These are phyloP conservation scores for Agonopterix subpropinquella DNA, from an alignment of 2,888 invertebrate species.

Conservation along the genomic window DNA sequence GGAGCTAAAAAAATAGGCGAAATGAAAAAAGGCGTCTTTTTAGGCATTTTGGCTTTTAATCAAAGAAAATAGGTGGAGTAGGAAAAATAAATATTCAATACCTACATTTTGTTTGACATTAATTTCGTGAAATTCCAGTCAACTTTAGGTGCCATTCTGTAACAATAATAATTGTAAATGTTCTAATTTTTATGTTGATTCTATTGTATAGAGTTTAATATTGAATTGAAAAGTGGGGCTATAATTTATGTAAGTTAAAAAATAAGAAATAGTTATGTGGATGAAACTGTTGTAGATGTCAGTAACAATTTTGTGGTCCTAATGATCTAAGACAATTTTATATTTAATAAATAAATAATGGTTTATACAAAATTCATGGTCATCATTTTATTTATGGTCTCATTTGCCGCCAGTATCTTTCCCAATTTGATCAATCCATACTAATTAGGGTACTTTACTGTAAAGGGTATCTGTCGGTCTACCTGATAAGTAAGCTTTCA, in stretches of 20 bases:
- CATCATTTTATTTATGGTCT: too few relatives aligned
- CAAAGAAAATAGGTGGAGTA: not conserved
- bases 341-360: conserved; percentile 64
- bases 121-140: not conserved
- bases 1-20: too few relatives aligned
- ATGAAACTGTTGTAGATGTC: conserved; percentile 53
- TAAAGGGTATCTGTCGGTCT: too few relatives aligned
- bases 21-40: too few relatives aligned
- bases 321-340: conserved; percentile 59
- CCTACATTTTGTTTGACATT: not conserved
- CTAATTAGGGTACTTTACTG: too few relatives aligned
- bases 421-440: too few relatives aligned
- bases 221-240: conserved; percentile 23
- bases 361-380: conserved; percentile 39
- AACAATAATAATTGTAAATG: conserved; percentile 42
- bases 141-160: conserved; percentile 22
- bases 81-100: not conserved
- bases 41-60: too few relatives aligned
- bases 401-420: too few relatives aligned
- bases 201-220: conserved; percentile 66
- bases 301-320: conserved; percentile 45
- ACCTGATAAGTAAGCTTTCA: too few relatives aligned
- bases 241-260: conserved; percentile 15
- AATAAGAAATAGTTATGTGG: conserved; percentile 25
- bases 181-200: conserved; percentile 59